Evolutionary conservation across 1,140 invertebrate species (phyloP), one percentile per base, ranked within the genome.

Genomic region (Drosophila ironensis): DNA sequence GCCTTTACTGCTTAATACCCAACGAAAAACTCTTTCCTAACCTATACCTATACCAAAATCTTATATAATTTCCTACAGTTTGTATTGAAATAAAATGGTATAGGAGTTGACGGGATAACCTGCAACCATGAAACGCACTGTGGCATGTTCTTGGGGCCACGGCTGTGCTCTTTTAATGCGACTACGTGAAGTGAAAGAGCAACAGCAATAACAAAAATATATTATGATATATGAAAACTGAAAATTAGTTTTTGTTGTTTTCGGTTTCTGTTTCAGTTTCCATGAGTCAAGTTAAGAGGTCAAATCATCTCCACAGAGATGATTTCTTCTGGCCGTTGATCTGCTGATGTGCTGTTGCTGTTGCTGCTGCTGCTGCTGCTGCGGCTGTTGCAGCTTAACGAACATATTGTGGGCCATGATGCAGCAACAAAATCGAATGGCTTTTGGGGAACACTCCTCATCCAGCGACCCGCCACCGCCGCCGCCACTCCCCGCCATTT

Each of bases 351-450:
- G n/a, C n/a, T n/a, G n/a, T 45, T 30, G 33, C 44, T 17, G 40
- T 3, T 30, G 20, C 17, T 44, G 35, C 14, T 22, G 46, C 19
- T 52, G 19, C 7, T 27, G 30, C 25, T 46, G 61, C 17, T 48
- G 46, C 9, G 40, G 44, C 9, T 28, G 53, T 38, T 66, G 53
- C 70, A 53, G 24, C 50, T 72, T 84, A 78, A 84, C 80, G 59
- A 84, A 78, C 80, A 44, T 54, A 78, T 78, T 82, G 73, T 73
- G 53, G 69, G 63, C 46, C 69, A 84, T 81, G 77, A 82, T 82
- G 77, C 53, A 63, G 77, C 77, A 82, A 69, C 42, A 84, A 66
- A 84, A 84, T 53, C 44, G 70, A 78, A 86, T 86, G 52, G 51
- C 52, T 57, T 60, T 60, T 60, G 41, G 52, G 56, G 37, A 57